phyloP scores from a whole-genome alignment of 2,797 vertebrate species.

The Eurystomus glaucurus region DNA sequence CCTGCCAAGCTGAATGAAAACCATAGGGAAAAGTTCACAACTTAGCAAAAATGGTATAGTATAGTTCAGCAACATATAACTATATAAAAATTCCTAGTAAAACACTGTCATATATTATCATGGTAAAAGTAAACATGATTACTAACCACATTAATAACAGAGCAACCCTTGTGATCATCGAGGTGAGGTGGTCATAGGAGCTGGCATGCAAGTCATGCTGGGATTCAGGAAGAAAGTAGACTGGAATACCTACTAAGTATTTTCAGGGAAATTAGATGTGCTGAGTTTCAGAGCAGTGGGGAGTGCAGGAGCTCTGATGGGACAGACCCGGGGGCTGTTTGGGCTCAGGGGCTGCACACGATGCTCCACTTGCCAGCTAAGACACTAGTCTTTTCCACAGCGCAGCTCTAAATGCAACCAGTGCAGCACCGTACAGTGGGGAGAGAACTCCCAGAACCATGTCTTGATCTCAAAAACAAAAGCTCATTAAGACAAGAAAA shows the following conservation, averaged over 20 bases:
- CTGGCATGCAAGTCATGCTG: not conserved
- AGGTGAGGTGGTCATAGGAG: not conserved
- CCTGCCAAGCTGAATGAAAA: not conserved
- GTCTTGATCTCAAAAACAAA: slow-evolving; percentile 38
- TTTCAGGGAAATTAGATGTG: not conserved
- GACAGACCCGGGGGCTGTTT: not conserved
- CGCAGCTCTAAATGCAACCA: not conserved
- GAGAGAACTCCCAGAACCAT: slow-evolving; percentile 59
- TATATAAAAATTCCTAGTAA: not conserved
- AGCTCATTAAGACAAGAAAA: slow-evolving; percentile 22
- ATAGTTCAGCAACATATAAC: not conserved
- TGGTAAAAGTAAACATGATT: not conserved
- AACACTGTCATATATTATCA: not conserved
- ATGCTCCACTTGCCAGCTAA: not conserved
- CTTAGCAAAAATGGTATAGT: not conserved
- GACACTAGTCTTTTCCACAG: not conserved
- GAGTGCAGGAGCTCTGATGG: not conserved
- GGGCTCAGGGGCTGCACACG: not conserved
- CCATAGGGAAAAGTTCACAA: not conserved
- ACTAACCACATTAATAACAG: not conserved
- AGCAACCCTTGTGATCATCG: not conserved
- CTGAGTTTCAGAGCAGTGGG: not conserved
- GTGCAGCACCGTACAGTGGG: accelerated
- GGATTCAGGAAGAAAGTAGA: not conserved
- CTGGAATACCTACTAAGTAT: not conserved